Evolutionary conservation across 2,797 vertebrate species (phyloP), one percentile per base, ranked within the genome.

Genomic region (Botia almorhae): DNA sequence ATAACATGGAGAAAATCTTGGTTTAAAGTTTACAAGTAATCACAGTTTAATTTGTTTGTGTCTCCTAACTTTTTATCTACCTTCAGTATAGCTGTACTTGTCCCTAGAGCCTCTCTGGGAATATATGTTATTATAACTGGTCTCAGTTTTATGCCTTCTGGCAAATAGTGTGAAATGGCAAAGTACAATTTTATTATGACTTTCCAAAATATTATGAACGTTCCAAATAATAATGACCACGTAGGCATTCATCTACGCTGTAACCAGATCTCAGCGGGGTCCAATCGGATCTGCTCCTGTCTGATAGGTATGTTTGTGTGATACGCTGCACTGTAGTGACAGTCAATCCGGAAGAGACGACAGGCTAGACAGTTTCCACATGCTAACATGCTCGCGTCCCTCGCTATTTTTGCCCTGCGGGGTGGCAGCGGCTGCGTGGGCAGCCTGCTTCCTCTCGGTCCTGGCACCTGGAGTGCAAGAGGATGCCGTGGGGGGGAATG

Each of bases 311-410:
- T 43, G 74, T 65, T 74, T 69, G 70, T 70, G 75, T 69, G 16
- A 36, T 65, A 67, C 67, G 50, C 36, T 56, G 63, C 53, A 63
- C 74, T 70, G 70, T 81, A 72, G 67, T 76, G 86, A 82, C 83
- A 73, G 79, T 12, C 29, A 69, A 36, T 75, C 43, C 56, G 46
- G 70, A 80, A 82, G 43, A 56, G 51, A 61, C 29, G 73, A 67
- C 63, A 55, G 55, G 63, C 55, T 78, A 58, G 83, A 85, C 81
- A 80, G 75, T 58, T 72, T 85, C 82, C 81, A 83, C 83, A 82
- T 83, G 82, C 67, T 81, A 50, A 51, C 46, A 64, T 81, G 72
- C 65, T 61, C 19, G 7, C 60, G 53, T 78, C 43, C 64, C 19
- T 70, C 7, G 7, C 36, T 78, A 46, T 70, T 80, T 77, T 65